A percentile compares a stretch with the other conserved stretches of the same genome.
Evolutionary conservation across 2,797 vertebrate species (phyloP).

Genomic region (Xenops minutus): DNA sequence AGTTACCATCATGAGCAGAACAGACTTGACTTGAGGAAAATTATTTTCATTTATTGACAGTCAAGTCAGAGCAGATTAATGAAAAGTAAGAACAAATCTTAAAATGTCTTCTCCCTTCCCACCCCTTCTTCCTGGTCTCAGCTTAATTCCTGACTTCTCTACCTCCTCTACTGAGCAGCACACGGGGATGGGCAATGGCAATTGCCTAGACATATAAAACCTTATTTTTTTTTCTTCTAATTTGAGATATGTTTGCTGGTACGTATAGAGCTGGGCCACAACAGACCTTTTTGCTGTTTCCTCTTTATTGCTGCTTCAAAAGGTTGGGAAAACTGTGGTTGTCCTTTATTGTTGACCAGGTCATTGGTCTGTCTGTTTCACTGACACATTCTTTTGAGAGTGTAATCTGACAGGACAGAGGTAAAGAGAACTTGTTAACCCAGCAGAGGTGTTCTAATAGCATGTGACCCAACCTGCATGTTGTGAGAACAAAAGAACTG

Average conservation of each 20-base stretch:
- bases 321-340: background rate
- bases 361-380: background rate
- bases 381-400: background rate
- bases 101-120: background rate
- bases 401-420: background rate
- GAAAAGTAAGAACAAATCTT: background rate
- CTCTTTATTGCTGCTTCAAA: background rate
- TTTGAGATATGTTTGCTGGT: background rate
- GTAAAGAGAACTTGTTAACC: background rate
- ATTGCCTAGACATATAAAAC: rapidly evolving
- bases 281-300: background rate
- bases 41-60: background rate
- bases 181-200: rapidly evolving
- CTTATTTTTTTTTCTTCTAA: background rate
- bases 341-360: background rate
- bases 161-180: rapidly evolving
- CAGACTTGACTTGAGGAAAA: background rate
- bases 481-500: background rate
- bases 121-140: background rate
- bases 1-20: background rate
- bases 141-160: background rate
- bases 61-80: background rate
- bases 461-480: background rate
- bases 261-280: background rate
- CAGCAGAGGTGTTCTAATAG: background rate